Base-by-base conservation (phyloP, 2,797 vertebrate species). In the Pyrocephalus nanus region DNA sequence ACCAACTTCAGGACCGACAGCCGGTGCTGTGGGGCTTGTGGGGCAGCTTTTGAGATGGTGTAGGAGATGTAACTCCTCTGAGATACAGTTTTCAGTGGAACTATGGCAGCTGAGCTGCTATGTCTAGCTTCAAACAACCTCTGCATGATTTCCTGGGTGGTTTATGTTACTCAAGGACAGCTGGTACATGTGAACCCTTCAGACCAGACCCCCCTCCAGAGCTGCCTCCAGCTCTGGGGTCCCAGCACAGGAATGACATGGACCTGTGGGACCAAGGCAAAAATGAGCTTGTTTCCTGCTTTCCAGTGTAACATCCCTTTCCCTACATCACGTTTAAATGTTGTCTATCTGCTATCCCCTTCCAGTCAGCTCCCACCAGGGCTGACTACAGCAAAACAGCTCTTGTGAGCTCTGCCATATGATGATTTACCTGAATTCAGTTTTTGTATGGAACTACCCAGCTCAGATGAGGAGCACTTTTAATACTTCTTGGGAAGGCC, bases 21-120 rank as follows among this genome's bases (percentile, higher is more conserved):
- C 38, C 0, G 0, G 15, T 21, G 36, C 20, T 60, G 19, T 25
- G 29, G 27, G 42, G 16, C 17, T 53, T 2, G 0, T 2, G 2
- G 17, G 75, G 36, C 42, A 73, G 54, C 20, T 25, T 38, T 43
- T 17, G n/a, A 86, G 30, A 18, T 75, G 40, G 19, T 4, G 6
- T 21, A 40, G 36, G 40, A n/a, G n/a, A n/a, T n/a, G n/a, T n/a
- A n/a, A n/a, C n/a, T n/a, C n/a, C n/a, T n/a, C n/a, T n/a, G n/a
- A 67, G 14, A 80, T 6, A 20, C 8, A 60, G 22, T 71, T 54
- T 47, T 58, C 34, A 66, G 47, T 73, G 72, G 76, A 66, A 15
- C 6, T 62, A 7, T 2, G n/a, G 9, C 64, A 90, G 32, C 5
- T 26, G 34, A 86, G 45, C 22, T 74, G 36, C 54, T 12, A 17